Evolutionary conservation across 2,888 invertebrate genomes (phyloP), one percentile per base, ranked within the genome.

Genomic region (Crepidodera aurea): DNA sequence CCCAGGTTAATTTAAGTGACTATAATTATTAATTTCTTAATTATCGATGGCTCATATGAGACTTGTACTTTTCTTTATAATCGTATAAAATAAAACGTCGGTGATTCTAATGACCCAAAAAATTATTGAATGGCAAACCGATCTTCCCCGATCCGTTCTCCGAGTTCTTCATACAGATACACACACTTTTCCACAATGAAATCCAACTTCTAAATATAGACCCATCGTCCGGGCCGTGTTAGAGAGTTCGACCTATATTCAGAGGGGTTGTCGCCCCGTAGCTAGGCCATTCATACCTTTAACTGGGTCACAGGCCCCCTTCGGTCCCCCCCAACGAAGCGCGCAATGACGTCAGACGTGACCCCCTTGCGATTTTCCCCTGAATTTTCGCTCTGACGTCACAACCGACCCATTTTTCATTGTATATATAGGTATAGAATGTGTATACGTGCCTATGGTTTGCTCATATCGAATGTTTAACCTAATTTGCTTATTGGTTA

Each of bases 221-320:
- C 63, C 64, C 56, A 56, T 32, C 27, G 46, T 54, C 40, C 46
- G 60, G 60, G 51, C 25, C 15, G 37, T 48, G 60, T 44, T 66
- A 62, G 69, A 70, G 69, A 50, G 67, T 68, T 48, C 66, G 75
- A 75, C 75, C 75, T 70, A 75, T 60, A 70, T 73, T 71, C 60
- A 50, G 60, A 51, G 66, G 72, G 75, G 76, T 74, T 77, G 75
- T 75, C 74, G 77, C 69, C 77, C 78, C 75, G 68, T 63, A 74
- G 69, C 69, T 65, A 69, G 71, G 70, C 74, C 75, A 75, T 75
- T 75, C 75, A 75, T 75, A 68, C 71, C 68, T 68, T 67, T 60
- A 71, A 69, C 48, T 71, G 60, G 72, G 72, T 70, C 71, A 70
- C 29, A 16, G 57, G 48, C 34, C 27, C 56, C 67, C 51, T 56